Conservation (phyloP, 2,113 vertebrate species). For the Oncorhynchus masou region DNA sequence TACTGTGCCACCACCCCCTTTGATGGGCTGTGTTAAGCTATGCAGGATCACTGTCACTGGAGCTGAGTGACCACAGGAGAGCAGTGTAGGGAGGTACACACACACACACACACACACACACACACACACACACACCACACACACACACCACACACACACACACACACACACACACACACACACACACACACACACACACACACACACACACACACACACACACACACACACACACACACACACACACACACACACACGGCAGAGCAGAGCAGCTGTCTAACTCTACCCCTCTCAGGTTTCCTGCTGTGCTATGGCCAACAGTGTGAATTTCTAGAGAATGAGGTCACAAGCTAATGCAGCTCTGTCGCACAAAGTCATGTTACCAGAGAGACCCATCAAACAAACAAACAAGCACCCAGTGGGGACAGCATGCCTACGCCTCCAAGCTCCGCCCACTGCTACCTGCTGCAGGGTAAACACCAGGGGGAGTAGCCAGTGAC, state of each 20-base stretch:
- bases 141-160: too few relatives aligned
- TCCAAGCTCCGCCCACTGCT: background rate
- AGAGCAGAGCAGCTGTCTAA: constrained; percentile 73
- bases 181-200: background rate
- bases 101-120: constrained; percentile 10
- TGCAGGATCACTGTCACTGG: constrained; percentile 10
- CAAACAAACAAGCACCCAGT: constrained; percentile 41
- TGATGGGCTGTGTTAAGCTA: background rate
- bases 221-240: too few relatives aligned
- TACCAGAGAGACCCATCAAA: constrained; percentile 50
- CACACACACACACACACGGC: constrained; percentile 25
- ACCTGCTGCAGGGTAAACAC: constrained; percentile 28
- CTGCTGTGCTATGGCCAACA: constrained; percentile 60
- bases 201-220: constrained; percentile 19
- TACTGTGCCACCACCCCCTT: background rate
- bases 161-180: constrained; percentile 18
- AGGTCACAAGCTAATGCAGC: constrained; percentile 65
- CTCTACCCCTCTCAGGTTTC: constrained; percentile 66
- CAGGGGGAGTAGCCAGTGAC: constrained; percentile 19
- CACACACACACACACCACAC: background rate
- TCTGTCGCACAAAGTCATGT: constrained; percentile 45
- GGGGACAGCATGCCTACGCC: constrained; percentile 10
- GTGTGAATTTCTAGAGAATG: constrained; percentile 72
- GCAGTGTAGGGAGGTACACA: constrained; percentile 19
- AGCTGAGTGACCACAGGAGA: constrained; percentile 28